Conservation (phyloP, 2,888 invertebrate species). For the Latrodectus hesperus region DNA sequence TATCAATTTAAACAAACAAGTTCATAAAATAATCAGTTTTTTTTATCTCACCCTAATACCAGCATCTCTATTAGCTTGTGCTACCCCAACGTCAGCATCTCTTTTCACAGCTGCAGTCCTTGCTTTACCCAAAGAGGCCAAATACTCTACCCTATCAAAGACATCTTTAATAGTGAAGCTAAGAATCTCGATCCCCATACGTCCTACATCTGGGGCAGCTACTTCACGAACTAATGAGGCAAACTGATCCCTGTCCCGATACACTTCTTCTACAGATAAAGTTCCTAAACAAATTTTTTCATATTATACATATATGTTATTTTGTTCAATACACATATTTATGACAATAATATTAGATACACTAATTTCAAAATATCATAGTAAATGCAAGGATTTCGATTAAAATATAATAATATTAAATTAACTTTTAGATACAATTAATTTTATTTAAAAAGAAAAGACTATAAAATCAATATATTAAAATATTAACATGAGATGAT, state of each 20-base stretch:
- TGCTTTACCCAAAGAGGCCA: constrained; percentile 92
- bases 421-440: no score
- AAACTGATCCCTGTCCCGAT: constrained; percentile 98
- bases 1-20: background rate
- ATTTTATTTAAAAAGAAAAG: no score
- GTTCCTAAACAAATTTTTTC: constrained; percentile 80
- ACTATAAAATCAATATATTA: no score
- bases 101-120: constrained; percentile 94
- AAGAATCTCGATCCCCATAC: constrained; percentile 99
- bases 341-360: no score
- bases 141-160: constrained; percentile 96
- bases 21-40: no score
- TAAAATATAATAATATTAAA: no score
- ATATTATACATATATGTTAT: no score
- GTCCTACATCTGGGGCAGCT: constrained; percentile 97
- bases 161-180: constrained; percentile 99
- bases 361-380: no score
- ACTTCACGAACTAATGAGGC: constrained; percentile 97
- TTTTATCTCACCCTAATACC: constrained; percentile 84
- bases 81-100: constrained; percentile 94
- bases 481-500: no score
- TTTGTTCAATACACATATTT: no score
- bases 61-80: constrained; percentile 94
- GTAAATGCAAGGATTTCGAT: no score
- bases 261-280: constrained; percentile 97